Base-by-base conservation (phyloP, 2,888 invertebrate species). In the Azorinus chamasolen region DNA sequence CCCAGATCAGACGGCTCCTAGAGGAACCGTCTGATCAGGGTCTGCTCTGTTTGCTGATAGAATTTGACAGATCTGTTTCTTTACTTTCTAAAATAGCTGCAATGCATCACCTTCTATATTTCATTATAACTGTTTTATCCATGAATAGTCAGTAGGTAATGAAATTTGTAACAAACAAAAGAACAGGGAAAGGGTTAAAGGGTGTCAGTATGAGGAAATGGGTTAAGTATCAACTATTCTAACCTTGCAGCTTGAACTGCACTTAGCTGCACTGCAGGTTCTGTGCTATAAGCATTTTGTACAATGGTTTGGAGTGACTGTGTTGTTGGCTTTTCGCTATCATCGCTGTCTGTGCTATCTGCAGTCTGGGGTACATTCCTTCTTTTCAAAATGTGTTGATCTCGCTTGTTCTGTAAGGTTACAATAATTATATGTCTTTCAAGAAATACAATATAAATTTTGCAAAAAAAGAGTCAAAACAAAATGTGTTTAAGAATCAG, bases 371-470 rank as follows among this genome's bases (percentile, higher is more conserved):
- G 98, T 76, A 99, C 98, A 94, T 99, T 99, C 89, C 99, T 95
- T 89, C 98, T 95, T 94, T 99, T 99, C 87, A 97, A 96, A 86
- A 99, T 95, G 16, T 98, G 97, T 94, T 99, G 99, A 91, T 99
- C 99, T 84, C 99, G 95, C 95, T 99, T 99, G 93, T 97, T 98
- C 95, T 93, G 80, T 12, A 80, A 73, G 59, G 64, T 8, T 37
- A 57, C 58, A 18, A 16, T 18, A 46, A 0, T n/a, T 20, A 27
- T n/a, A n/a, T n/a, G n/a, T n/a, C n/a, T n/a, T 48, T 22, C 10
- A 64, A 41, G 37, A 24, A 64, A 41, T 53, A 20, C 12, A 46
- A n/a, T 48, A 48, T 20, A 5, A 6, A 1, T 10, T 6, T 12
- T 41, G 41, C 14, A 41, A 41, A 41, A 10, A 41, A 41, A 41